Evolutionary conservation across 1,140 invertebrate species (phyloP), one percentile per base, ranked within the genome.

Genomic region (Epicauta chinensis): DNA sequence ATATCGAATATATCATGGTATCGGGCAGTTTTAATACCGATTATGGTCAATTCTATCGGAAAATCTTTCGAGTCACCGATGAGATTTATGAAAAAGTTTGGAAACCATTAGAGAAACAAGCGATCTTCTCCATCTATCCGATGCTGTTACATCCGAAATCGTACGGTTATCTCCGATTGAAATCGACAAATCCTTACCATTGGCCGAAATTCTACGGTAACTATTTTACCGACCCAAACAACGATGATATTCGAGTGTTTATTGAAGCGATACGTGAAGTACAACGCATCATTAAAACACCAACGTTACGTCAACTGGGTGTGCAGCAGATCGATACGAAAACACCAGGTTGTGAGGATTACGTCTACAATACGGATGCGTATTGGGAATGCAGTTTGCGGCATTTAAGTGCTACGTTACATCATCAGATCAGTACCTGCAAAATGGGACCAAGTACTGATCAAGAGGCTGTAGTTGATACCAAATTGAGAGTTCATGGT

Each of bases 111-210:
- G 51, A 53, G 17, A 17, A 41, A n/a, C 46, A 35, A 3, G 43
- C 51, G 2, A 14, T 16, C 16, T 16, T 52, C 61, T 77, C 80
- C 0, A 74, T 87, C 7, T 70, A 85, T 57, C 81, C 85, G 0
- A 84, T 88, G 69, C 64, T 87, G 0, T 75, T 89, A 17, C 75
- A 84, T 65, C 89, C 91, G 0, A 78, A 83, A 65, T 87, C 84
- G 0, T 73, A 78, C 43, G 89, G 89, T 2, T 75, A 75, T 13
- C 51, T 93, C 1, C 76, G 72, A 53, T 66, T 93, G 1, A 74
- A 69, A 52, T 80, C 79, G 7, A 81, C 73, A 6, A 80, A 95
- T 73, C 90, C 91, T 0, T 77, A 80, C 15, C 75, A 83, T 4
- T 75, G 80, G 31, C 81, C 81, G 2, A 66, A 86, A 31, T 62